These are phyloP conservation scores for Zapus hudsonius DNA, from an alignment of 2,113 vertebrate genomes.

Conservation along the genomic window DNA sequence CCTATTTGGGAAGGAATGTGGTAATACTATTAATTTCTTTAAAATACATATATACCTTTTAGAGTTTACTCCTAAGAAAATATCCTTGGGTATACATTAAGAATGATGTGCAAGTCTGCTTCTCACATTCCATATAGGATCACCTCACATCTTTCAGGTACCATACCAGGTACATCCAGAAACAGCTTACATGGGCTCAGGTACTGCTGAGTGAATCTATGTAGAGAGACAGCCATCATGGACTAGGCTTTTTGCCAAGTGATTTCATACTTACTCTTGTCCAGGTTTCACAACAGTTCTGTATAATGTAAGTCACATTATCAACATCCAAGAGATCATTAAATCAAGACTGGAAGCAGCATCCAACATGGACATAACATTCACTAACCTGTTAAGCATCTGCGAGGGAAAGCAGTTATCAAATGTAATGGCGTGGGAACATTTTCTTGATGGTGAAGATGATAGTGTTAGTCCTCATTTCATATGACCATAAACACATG, in stretches of 20 bases:
- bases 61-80: background rate
- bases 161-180: background rate
- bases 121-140: background rate
- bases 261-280: background rate
- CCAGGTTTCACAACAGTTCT: background rate
- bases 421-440: background rate
- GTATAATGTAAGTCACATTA: background rate
- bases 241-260: too few species aligned
- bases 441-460: background rate
- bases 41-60: background rate
- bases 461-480: rapidly evolving
- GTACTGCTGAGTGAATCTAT: too few species aligned
- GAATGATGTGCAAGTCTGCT: background rate
- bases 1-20: background rate
- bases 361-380: background rate
- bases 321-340: background rate
- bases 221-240: background rate
- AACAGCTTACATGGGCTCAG: background rate
- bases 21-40: background rate
- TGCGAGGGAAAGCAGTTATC: background rate
- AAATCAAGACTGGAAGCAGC: background rate
- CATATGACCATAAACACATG: background rate
- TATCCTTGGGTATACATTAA: background rate
- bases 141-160: background rate
- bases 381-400: background rate